phyloP scores from a whole-genome alignment of 2,113 vertebrate species.

The Eulemur rufifrons region DNA sequence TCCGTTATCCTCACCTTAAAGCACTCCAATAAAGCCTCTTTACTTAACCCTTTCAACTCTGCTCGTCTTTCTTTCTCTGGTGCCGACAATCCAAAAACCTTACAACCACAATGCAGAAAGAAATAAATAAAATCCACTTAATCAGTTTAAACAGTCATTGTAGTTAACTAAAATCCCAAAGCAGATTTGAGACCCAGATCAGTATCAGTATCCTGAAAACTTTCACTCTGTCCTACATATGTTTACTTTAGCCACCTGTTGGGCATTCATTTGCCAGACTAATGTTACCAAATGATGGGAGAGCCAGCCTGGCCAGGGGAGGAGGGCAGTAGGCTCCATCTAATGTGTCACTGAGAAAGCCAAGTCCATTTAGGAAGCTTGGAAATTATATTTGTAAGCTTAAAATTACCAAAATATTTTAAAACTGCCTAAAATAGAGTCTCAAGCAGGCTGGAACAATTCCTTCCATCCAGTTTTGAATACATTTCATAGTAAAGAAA shows the following conservation, averaged over 20 bases:
- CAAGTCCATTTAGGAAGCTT: background rate
- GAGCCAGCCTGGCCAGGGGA: background rate
- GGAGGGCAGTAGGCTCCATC: background rate
- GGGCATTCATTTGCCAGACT: background rate
- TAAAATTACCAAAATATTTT: background rate
- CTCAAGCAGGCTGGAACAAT: background rate
- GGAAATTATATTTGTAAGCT: background rate
- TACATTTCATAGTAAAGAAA: background rate
- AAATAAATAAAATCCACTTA: background rate
- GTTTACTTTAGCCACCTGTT: background rate
- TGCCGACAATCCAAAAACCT: too few species aligned
- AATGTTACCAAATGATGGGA: background rate
- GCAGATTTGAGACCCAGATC: background rate
- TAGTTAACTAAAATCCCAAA: background rate
- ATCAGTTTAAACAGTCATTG: background rate
- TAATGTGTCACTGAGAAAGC: background rate
- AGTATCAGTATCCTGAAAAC: background rate
- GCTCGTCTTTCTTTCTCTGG: too few species aligned
- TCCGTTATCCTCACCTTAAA: too few species aligned
- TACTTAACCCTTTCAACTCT: too few species aligned
- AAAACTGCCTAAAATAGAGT: background rate
- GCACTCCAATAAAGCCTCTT: too few species aligned
- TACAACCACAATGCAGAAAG: background rate
- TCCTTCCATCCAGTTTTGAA: background rate
- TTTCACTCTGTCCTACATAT: accelerated